A percentile compares a stretch with the other conserved stretches of the same genome.
These are phyloP conservation scores for Pseudocheirus occidentalis DNA, from an alignment of 2,797 vertebrate genomes.

Conservation along the genomic window DNA sequence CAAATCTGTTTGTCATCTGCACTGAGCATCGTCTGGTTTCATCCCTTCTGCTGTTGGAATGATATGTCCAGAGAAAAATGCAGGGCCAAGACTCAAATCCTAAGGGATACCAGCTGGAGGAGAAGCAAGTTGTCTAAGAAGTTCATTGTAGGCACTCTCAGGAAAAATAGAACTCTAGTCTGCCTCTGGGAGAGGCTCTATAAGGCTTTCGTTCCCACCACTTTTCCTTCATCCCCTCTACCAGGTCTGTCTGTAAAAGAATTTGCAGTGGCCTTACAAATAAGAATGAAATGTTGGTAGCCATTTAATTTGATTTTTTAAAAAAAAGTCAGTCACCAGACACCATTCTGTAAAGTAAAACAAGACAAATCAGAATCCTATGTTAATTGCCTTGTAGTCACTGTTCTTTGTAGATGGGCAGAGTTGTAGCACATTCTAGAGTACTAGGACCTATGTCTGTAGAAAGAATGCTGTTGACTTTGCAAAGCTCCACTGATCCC, in stretches of 20 bases:
- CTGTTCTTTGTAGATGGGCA: background rate
- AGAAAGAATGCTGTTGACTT: background rate
- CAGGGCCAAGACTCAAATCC: constrained; percentile 52
- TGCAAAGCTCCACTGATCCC: background rate
- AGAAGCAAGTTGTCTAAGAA: constrained; percentile 27
- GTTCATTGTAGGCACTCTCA: background rate
- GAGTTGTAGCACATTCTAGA: background rate
- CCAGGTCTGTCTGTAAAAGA: background rate
- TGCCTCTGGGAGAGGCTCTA: background rate
- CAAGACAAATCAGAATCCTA: background rate
- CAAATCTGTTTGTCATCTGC: constrained; percentile 69
- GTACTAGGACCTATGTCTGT: background rate
- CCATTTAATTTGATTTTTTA: constrained; percentile 3
- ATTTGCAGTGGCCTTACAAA: background rate
- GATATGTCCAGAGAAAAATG: constrained; percentile 50
- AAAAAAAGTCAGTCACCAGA: background rate
- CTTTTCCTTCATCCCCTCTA: background rate
- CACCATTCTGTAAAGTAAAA: background rate
- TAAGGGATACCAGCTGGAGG: constrained; percentile 59
- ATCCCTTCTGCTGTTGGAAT: constrained; percentile 19
- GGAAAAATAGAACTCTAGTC: background rate
- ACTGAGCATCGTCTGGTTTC: constrained; percentile 37
- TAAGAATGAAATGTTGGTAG: background rate
- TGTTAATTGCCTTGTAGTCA: background rate
- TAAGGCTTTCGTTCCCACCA: background rate